Conservation (phyloP, 2,888 invertebrate species). For the Labia minor region DNA sequence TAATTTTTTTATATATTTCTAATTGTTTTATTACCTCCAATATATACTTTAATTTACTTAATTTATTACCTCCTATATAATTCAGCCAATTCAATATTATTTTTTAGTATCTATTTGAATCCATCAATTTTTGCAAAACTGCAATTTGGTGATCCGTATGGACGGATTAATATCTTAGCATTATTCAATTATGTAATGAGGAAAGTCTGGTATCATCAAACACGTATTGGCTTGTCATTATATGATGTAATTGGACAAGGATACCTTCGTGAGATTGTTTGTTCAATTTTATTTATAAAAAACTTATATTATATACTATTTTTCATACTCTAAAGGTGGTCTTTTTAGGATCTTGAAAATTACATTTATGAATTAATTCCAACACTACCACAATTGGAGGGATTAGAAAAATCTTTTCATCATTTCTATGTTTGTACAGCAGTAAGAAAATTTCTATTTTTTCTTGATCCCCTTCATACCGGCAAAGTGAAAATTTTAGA, state of each 20-base stretch:
- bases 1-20: too few species aligned
- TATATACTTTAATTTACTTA: too few species aligned
- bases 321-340: background rate
- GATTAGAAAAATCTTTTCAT: slow-evolving; percentile 84
- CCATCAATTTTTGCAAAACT: slow-evolving; percentile 79
- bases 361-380: slow-evolving; percentile 90
- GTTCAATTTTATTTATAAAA: slow-evolving; percentile 24
- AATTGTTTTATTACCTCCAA: too few species aligned
- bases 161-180: slow-evolving; percentile 75
- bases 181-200: slow-evolving; percentile 93
- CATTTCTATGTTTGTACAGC: slow-evolving; percentile 95
- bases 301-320: background rate
- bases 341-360: slow-evolving; percentile 81
- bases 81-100: background rate
- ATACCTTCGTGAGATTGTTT: slow-evolving; percentile 70
- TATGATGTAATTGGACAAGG: slow-evolving; percentile 91
- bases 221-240: slow-evolving; percentile 81
- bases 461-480: slow-evolving; percentile 78
- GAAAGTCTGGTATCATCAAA: slow-evolving; percentile 90
- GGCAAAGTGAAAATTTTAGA: slow-evolving; percentile 84
- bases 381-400: slow-evolving; percentile 78
- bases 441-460: slow-evolving; percentile 91
- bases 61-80: too few species aligned
- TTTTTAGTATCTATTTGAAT: slow-evolving; percentile 62
- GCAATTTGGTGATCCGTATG: slow-evolving; percentile 74